These are phyloP conservation scores for Drosophila littoralis DNA, from an alignment of 1,140 invertebrate species.

Conservation along the genomic window DNA sequence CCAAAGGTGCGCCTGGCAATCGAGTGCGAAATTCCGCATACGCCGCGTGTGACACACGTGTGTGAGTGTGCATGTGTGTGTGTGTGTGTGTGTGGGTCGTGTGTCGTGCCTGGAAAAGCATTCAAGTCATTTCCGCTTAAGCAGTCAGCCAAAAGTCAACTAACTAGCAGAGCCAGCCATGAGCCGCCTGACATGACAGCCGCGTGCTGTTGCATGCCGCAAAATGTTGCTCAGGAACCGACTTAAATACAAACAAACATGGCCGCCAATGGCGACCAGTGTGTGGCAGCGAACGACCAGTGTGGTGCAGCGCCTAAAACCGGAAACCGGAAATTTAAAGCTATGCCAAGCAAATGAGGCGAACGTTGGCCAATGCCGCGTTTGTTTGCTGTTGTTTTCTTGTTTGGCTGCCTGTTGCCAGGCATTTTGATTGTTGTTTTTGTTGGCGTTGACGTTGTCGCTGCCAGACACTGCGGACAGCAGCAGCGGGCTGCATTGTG, in stretches of 20 bases:
- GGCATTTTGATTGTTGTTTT: slow-evolving; percentile 57
- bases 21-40: slow-evolving; percentile 81
- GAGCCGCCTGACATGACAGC: slow-evolving; percentile 66
- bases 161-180: slow-evolving; percentile 17
- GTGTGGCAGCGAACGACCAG: neutral
- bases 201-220: slow-evolving; percentile 73
- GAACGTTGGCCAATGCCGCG: slow-evolving; percentile 37
- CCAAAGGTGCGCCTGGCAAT: slow-evolving; percentile 57
- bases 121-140: slow-evolving; percentile 83
- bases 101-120: slow-evolving; percentile 43
- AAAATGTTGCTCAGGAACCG: slow-evolving; percentile 75
- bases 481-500: slow-evolving; percentile 68
- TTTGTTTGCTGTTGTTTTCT: slow-evolving; percentile 51
- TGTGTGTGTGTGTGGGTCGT: slow-evolving; percentile 4
- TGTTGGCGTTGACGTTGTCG: slow-evolving; percentile 22
- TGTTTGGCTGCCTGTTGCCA: slow-evolving; percentile 57
- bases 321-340: slow-evolving; percentile 81
- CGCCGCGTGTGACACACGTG: slow-evolving; percentile 62
- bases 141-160: slow-evolving; percentile 64
- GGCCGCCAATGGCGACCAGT: slow-evolving; percentile 55
- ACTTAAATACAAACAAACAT: slow-evolving; percentile 81
- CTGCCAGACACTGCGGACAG: slow-evolving; percentile 77
- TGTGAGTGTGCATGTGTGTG: slow-evolving; percentile 6
- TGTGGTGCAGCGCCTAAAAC: slow-evolving; percentile 46
- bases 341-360: slow-evolving; percentile 72